phyloP scores from a whole-genome alignment of 37 sponge, comb jelly and placozoan genomes.

The Spongilla lacustris region DNA sequence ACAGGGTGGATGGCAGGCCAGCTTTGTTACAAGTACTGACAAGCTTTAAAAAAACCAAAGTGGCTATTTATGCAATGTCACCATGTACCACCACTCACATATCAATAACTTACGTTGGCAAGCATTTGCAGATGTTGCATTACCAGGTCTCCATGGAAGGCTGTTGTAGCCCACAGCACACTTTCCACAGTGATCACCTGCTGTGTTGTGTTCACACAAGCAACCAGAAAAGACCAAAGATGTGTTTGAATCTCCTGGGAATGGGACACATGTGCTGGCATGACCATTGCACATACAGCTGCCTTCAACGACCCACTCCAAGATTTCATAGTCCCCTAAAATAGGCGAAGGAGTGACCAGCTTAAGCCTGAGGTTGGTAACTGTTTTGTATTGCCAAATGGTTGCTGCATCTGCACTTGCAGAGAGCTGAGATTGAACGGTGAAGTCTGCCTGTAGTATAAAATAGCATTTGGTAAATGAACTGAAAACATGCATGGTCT shows the following conservation, averaged over 20 bases:
- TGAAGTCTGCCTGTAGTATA: background rate
- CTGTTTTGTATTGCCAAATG: slow-evolving; percentile 21
- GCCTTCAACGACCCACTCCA: slow-evolving; percentile 80
- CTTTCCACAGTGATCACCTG: slow-evolving; percentile 61
- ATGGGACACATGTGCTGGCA: slow-evolving; percentile 64
- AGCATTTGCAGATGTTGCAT: slow-evolving; percentile 34
- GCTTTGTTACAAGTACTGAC: too few relatives aligned
- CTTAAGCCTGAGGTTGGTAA: slow-evolving; percentile 73
- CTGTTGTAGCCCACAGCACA: slow-evolving; percentile 71
- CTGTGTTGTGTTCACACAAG: slow-evolving; percentile 68
- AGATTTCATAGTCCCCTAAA: slow-evolving; percentile 54
- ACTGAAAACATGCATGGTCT: too few relatives aligned
- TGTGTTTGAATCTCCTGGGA: slow-evolving; percentile 23
- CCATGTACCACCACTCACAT: too few relatives aligned
- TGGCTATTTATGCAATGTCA: too few relatives aligned
- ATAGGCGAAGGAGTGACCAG: slow-evolving; percentile 12
- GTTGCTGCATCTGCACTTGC: background rate
- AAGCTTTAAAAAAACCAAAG: too few relatives aligned
- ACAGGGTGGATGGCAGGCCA: too few relatives aligned
- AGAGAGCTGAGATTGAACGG: slow-evolving; percentile 2
- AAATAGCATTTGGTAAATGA: background rate
- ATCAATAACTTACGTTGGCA: slow-evolving; percentile 52
- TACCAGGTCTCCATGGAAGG: slow-evolving; percentile 66
- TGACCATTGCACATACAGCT: slow-evolving; percentile 92
- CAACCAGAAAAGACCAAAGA: slow-evolving; percentile 70